Evolutionary conservation across 2,797 vertebrate species (phyloP), one percentile per base, ranked within the genome.

Genomic region (Dromococcyx pavoninus): DNA sequence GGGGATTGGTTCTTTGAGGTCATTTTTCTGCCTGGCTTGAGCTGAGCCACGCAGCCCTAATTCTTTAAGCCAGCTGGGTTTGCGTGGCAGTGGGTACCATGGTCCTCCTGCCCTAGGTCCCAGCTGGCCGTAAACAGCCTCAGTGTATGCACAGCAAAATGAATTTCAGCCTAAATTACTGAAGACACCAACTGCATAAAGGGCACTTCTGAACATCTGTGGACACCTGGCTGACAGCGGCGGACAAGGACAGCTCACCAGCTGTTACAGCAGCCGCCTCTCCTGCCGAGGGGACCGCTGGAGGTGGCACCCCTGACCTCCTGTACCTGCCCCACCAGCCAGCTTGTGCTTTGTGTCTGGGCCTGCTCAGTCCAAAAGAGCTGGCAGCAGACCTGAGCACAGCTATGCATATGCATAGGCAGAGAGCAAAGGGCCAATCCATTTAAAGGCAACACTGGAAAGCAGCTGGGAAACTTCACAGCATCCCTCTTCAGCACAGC

Each of bases 1-100:
- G 28, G 43, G 28, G 16, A 6, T 37, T 79, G 30, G 32, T 76
- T 67, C 74, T 95, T 76, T 78, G 58, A 91, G 39, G 60, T 50
- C 77, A 60, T 73, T 92, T 71, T 92, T 94, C 91, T 92, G 92
- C 89, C 67, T 92, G 80, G 64, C 61, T 89, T 92, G 74, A 94
- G 67, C 75, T 48, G 65, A 93, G 87, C 67, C 71, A 64, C 0
- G 7, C 80, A 89, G 46, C 21, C 17, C 66, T 69, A 86, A 93
- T 86, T 92, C 70, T 86, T 86, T 48, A 77, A 56, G 88, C 88
- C 84, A 85, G 86, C 5, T 94, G 67, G 80, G 22, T 96, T 46
- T 75, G 58, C 46, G 25, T 3, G 8, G 51, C 88, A 78, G 27
- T 23, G 22, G 71, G 72, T 76, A 56, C 54, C 84, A 58, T 1